Base-by-base conservation (phyloP, 2,113 vertebrate species). In the Aegithalos caudatus region DNA sequence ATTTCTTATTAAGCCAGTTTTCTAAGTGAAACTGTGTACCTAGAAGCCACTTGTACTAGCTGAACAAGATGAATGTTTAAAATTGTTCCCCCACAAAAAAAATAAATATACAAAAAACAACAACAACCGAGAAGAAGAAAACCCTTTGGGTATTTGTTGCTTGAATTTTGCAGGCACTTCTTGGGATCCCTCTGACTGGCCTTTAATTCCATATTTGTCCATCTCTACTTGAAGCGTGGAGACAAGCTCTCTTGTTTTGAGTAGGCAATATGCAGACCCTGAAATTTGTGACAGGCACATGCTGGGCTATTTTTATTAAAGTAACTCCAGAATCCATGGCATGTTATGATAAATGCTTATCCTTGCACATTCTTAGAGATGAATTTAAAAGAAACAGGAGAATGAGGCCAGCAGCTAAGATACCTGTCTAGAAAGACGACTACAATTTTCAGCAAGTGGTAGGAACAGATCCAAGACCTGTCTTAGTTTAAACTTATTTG, bases 261-360 rank as follows among this genome's bases (percentile, higher is more conserved):
- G 47, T 53, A 86, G 57, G 61, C 6, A 4, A 71, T 88, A 78
- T 81, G 56, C 28, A 81, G 83, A 81, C 31, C 64, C 76, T 78
- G 51, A 96, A 86, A 73, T 80, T 86, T 90, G 85, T 70, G 71
- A 38, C 64, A 94, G 85, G 60, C 85, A 80, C 94, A 94, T 78
- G 92, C 93, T 95, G 94, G 56, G 92, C 16, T 95, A 86, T 83
- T 93, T 97, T 95, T 95, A 95, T 96, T 96, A 92, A 92, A 96
- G 67, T 93, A 94, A 95, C 64, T 86, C 54, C 85, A 94, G 87
- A 92, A 90, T 94, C 79, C 54, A 86, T 70, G 85, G 47, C 47
- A 86, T 86, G 80, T 57, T 85, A 83, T 86, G 47, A 93, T 85
- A 94, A 93, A 87, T 66, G 87, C 82, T 94, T 97, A 95, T 91